Percentiles rank a stretch among this genome's conserved stretches.
Conservation (phyloP, 2,113 vertebrate genomes). For the Andinoacara biseriatus region DNA sequence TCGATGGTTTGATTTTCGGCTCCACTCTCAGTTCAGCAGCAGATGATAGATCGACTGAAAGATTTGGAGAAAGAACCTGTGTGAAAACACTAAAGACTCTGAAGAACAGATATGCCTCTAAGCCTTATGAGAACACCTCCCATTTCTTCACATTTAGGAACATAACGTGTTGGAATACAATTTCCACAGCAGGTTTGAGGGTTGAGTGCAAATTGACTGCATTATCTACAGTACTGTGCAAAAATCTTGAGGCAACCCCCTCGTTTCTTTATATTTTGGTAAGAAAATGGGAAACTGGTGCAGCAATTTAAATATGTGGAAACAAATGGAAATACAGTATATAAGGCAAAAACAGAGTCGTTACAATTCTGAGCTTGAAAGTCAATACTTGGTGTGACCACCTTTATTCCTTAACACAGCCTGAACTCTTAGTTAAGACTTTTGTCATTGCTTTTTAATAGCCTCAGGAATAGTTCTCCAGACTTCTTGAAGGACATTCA, state of each 20-base stretch:
- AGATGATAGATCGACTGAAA: slow-evolving; percentile 59
- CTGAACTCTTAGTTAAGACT: too few relatives aligned
- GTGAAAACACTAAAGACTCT: not conserved
- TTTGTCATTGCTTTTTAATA: too few relatives aligned
- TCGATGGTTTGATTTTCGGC: slow-evolving; percentile 59
- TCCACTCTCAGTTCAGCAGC: slow-evolving; percentile 69
- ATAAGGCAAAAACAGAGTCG: not conserved
- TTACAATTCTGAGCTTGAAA: too few relatives aligned
- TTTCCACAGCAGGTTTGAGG: not conserved
- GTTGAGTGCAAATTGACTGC: not conserved
- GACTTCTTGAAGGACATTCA: too few relatives aligned
- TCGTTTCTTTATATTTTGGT: not conserved
- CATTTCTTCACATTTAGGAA: not conserved
- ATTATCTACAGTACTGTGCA: not conserved
- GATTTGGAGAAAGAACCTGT: not conserved
- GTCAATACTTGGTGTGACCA: too few relatives aligned
- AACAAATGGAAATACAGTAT: not conserved
- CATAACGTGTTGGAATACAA: not conserved
- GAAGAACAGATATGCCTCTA: not conserved
- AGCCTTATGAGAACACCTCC: not conserved
- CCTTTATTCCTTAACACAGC: too few relatives aligned
- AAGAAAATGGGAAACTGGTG: not conserved
- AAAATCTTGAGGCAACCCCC: not conserved
- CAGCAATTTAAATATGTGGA: not conserved
- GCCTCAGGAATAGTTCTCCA: too few relatives aligned